phyloP scores from a whole-genome alignment of 2,888 invertebrate species.

The Drosophila nigricruria region DNA sequence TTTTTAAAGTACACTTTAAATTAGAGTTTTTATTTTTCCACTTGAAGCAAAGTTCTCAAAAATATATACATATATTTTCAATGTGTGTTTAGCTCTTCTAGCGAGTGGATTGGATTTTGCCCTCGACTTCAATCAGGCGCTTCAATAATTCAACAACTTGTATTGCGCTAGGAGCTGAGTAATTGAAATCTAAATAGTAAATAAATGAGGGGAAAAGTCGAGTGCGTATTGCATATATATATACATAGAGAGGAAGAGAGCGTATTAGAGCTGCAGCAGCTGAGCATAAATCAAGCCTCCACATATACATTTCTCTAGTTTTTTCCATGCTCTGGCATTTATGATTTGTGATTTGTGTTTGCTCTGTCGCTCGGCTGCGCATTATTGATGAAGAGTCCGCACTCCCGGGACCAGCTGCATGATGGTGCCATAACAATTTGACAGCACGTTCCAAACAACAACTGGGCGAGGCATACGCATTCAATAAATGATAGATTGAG shows the following conservation, averaged over 20 bases:
- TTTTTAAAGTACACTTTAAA: neutral
- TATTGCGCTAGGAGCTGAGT: constrained; percentile 40
- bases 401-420: constrained; percentile 7
- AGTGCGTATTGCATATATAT: neutral
- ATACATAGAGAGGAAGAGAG: neutral
- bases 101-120: constrained; percentile 71
- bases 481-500: constrained; percentile 37
- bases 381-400: constrained; percentile 21
- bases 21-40: constrained; percentile 8
- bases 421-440: constrained; percentile 30
- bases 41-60: neutral
- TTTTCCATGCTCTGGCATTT: constrained; percentile 19
- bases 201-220: constrained; percentile 46
- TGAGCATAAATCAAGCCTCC: constrained; percentile 22
- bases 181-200: constrained; percentile 75
- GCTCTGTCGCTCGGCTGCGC: constrained; percentile 30
- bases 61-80: neutral
- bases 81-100: neutral
- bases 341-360: constrained; percentile 44
- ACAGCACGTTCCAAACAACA: constrained; percentile 43
- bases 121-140: constrained; percentile 65
- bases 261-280: constrained; percentile 5
- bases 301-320: neutral
- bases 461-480: constrained; percentile 3
- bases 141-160: constrained; percentile 70